Percentiles rank a stretch among this genome's conserved stretches.
These are phyloP conservation scores for Platerodrilus igneus DNA, from an alignment of 2,888 invertebrate species.

Conservation along the genomic window DNA sequence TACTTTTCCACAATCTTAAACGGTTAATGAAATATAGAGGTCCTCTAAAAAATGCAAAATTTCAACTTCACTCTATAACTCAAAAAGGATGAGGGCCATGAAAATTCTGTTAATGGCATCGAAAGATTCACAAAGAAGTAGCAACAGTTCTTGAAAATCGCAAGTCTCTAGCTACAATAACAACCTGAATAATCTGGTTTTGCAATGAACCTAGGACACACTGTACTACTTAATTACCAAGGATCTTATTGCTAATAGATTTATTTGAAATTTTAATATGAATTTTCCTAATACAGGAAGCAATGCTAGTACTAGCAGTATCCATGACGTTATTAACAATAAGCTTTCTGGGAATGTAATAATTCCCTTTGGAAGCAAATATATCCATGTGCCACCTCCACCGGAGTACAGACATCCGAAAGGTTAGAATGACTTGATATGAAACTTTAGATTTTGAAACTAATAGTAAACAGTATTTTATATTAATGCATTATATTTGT, in stretches of 20 bases:
- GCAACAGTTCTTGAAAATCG: no score
- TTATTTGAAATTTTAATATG: not conserved
- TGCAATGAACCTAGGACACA: no score
- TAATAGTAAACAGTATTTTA: slow-evolving; percentile 1
- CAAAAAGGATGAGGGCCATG: no score
- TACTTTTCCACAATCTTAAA: no score
- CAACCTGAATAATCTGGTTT: no score
- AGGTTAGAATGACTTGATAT: slow-evolving; percentile 29
- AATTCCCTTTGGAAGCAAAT: slow-evolving; percentile 73
- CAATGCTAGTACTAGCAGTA: slow-evolving; percentile 51
- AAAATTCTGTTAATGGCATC: no score
- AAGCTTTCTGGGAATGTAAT: slow-evolving; percentile 68
- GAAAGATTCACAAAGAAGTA: no score
- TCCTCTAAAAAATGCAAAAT: no score
- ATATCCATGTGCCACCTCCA: slow-evolving; percentile 74
- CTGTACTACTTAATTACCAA: no score
- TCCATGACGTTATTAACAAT: slow-evolving; percentile 43
- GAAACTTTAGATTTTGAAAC: slow-evolving; percentile 1
- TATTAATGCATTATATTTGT: slow-evolving; percentile 1
- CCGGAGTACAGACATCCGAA: slow-evolving; percentile 52
- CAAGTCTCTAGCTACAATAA: no score
- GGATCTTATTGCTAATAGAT: not conserved
- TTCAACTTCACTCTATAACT: no score
- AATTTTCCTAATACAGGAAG: slow-evolving; percentile 41
- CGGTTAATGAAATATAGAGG: no score